These are phyloP conservation scores for Lepidurus arcticus DNA, from an alignment of 1,140 invertebrate species.

Conservation along the genomic window DNA sequence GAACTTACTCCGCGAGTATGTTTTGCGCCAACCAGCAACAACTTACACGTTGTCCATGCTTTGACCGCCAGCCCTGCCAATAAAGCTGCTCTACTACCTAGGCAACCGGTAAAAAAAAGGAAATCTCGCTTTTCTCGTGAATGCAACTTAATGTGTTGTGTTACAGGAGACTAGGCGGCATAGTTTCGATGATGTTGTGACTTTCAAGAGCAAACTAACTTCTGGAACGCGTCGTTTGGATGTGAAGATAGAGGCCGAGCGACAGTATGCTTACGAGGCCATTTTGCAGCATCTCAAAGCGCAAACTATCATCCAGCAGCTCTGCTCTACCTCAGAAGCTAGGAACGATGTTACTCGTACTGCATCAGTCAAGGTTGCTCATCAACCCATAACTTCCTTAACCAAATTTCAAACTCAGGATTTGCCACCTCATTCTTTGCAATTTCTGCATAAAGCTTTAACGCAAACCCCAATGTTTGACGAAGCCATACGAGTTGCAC, in stretches of 20 bases:
- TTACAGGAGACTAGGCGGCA: neutral
- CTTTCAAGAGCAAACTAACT: neutral
- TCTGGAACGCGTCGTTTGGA: neutral
- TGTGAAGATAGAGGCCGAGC: neutral
- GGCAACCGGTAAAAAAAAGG: neutral
- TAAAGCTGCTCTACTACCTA: neutral
- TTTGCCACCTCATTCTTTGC: neutral
- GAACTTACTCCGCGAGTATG: neutral
- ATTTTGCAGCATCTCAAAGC: neutral
- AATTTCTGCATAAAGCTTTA: constrained; percentile 9
- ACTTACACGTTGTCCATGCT: neutral
- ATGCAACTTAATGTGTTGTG: neutral
- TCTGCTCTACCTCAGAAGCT: neutral
- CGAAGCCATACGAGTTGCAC: neutral
- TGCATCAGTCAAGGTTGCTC: neutral
- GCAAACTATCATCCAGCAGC: neutral
- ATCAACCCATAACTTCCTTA: neutral
- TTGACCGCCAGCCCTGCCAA: neutral
- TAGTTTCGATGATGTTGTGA: neutral
- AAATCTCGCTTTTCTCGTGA: neutral
- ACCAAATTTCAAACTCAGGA: neutral
- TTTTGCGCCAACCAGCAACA: neutral
- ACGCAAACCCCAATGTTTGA: neutral
- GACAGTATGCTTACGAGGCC: neutral
- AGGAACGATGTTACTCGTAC: neutral